Conservation (phyloP, 2,888 invertebrate genomes). For the Rosalia funebris region DNA sequence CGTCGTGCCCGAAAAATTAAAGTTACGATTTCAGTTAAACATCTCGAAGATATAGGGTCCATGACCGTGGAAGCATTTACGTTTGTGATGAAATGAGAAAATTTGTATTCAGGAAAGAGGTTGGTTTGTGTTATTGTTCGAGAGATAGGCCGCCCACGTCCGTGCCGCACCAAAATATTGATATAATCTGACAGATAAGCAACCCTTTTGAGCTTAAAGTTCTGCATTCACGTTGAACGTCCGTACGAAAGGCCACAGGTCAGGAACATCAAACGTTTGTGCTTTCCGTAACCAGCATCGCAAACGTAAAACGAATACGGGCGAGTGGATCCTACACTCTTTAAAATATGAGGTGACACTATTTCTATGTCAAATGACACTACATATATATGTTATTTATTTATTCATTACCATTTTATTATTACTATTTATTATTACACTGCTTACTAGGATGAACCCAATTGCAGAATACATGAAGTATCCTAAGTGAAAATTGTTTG, state of each 20-base stretch:
- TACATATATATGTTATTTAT: too few species aligned
- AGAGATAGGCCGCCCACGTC: slow-evolving; percentile 61
- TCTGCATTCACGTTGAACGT: slow-evolving; percentile 46
- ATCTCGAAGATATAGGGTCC: slow-evolving; percentile 41
- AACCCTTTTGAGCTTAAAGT: slow-evolving; percentile 44
- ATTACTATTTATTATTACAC: too few species aligned
- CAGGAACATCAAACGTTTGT: slow-evolving; percentile 36
- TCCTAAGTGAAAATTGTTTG: too few species aligned
- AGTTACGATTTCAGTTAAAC: slow-evolving; percentile 6
- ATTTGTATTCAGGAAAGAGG: slow-evolving; percentile 60
- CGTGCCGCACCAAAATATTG: slow-evolving; percentile 58
- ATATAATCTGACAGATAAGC: slow-evolving; percentile 62
- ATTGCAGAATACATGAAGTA: too few species aligned
- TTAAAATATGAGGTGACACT: too few species aligned
- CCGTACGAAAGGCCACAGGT: slow-evolving; percentile 45
- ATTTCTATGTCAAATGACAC: too few species aligned
- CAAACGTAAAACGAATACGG: neutral
- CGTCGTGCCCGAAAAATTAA: slow-evolving; percentile 4
- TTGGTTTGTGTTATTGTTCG: slow-evolving; percentile 53
- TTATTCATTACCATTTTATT: too few species aligned
- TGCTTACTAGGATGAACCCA: too few species aligned
- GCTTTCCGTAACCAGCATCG: slow-evolving; percentile 15
- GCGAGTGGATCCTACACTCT: slow-evolving; percentile 2
- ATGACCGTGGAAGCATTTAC: slow-evolving; percentile 50
- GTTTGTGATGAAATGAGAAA: slow-evolving; percentile 59